Conservation (phyloP, 1,140 invertebrate species). For the Papilio xuthus region DNA sequence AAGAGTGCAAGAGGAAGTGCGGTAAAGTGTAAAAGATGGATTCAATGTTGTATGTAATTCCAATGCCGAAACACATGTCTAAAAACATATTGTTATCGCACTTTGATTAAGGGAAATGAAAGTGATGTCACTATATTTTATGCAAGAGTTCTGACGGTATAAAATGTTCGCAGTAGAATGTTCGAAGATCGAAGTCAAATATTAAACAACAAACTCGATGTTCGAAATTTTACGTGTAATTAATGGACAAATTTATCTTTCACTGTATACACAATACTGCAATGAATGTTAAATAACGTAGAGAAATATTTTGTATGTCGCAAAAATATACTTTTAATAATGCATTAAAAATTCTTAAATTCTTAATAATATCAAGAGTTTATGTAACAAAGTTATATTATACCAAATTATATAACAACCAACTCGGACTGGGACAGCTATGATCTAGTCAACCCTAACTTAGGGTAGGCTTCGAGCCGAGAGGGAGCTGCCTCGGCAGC, state of each 20-base stretch:
- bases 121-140: neutral
- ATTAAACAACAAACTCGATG: slow-evolving; percentile 4
- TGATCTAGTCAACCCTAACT: too few relatives aligned
- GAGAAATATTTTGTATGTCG: neutral
- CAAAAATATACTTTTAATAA: neutral
- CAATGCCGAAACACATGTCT: neutral
- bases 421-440: too few relatives aligned
- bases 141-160: neutral
- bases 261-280: neutral
- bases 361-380: too few relatives aligned
- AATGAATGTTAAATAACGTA: neutral
- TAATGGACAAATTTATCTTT: neutral
- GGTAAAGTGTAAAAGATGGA: too few relatives aligned
- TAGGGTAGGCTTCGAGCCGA: too few relatives aligned
- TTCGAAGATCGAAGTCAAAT: slow-evolving; percentile 3
- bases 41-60: too few relatives aligned
- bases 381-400: too few relatives aligned
- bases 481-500: too few relatives aligned
- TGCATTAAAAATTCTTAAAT: too few relatives aligned
- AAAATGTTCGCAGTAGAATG: neutral
- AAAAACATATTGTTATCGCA: neutral
- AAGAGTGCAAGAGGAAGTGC: neutral
- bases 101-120: neutral
- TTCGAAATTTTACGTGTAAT: slow-evolving; percentile 1
- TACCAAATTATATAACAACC: too few relatives aligned